Base-by-base conservation (phyloP, 2,797 vertebrate species). In the Gymnothorax javanicus region DNA sequence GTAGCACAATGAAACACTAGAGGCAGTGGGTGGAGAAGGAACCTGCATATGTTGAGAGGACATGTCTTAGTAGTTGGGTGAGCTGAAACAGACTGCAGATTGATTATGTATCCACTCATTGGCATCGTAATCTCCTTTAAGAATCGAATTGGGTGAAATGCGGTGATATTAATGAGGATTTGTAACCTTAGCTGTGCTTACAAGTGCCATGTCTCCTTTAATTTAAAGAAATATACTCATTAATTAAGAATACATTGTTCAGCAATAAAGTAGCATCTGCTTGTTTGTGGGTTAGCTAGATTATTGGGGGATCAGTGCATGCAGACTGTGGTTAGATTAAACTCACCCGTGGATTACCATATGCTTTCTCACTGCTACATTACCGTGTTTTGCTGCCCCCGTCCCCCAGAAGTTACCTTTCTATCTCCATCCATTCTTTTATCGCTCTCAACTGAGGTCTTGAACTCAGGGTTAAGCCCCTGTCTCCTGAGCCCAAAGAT, bases 401-500 rank as follows among this genome's bases (percentile, higher is more conserved):
- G n/a, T 17, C 7, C 7, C 62, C 2, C 67, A 23, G 12, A 27
- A 1, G 13, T 15, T 77, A 17, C 73, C 43, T 17, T 7, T 50
- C 13, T 33, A 52, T 77, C 73, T 73, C 12, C 8, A 27, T 73
- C 25, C 25, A 33, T 43, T 73, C 33, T 12, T 43, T 43, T 73
- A 73, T 13, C 8, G 69, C n/a, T 17, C 69, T 13, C 13, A 13
- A 27, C 69, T 13, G 25, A 33, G 69, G 69, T 33, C 0, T 12
- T 73, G 69, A 73, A 73, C 69, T 73, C 69, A 43, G 69, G 69
- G 69, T 73, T 73, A 73, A 73, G 69, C 69, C 25, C 15, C 25
- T 73, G 15, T 12, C 64, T 25, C 64, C 20, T n/a, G 60, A 3
- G 60, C 64, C 69, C n/a, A 11, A 2, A 60, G 59, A 60, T 27